These are phyloP conservation scores for Poeciliopsis retropinna DNA, from an alignment of 2,113 vertebrate genomes.

Conservation along the genomic window DNA sequence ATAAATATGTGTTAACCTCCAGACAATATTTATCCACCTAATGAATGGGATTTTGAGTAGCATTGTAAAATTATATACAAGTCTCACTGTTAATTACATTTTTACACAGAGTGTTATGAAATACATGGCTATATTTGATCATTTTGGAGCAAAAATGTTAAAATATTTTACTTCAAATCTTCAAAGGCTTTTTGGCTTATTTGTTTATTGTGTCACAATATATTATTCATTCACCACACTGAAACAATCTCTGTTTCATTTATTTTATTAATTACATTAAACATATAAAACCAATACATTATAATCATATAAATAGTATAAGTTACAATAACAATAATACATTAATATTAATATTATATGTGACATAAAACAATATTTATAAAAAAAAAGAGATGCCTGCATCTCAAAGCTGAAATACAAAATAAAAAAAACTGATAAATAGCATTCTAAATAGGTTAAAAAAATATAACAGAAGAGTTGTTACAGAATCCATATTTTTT, in stretches of 20 bases:
- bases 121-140: too few species aligned
- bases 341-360: slow-evolving; percentile 56
- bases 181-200: too few species aligned
- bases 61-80: too few species aligned
- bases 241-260: neutral
- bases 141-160: too few species aligned
- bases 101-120: too few species aligned
- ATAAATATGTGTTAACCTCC: too few species aligned
- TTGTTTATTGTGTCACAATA: too few species aligned
- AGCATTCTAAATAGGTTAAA: slow-evolving; percentile 48
- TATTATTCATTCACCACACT: neutral
- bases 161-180: too few species aligned
- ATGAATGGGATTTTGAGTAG: too few species aligned
- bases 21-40: too few species aligned
- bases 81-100: too few species aligned
- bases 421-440: slow-evolving; percentile 66
- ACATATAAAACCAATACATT: slow-evolving; percentile 32
- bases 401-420: slow-evolving; percentile 36
- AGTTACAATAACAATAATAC: slow-evolving; percentile 31
- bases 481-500: neutral
- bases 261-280: slow-evolving; percentile 45
- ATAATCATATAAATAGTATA: slow-evolving; percentile 61
- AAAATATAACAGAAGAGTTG: slow-evolving; percentile 32
- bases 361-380: slow-evolving; percentile 27
- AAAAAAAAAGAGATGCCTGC: slow-evolving; percentile 55